Percentiles rank a stretch among this genome's conserved stretches.
Conservation (phyloP, 1,140 invertebrate genomes). For the Meloidogyne hapla region DNA sequence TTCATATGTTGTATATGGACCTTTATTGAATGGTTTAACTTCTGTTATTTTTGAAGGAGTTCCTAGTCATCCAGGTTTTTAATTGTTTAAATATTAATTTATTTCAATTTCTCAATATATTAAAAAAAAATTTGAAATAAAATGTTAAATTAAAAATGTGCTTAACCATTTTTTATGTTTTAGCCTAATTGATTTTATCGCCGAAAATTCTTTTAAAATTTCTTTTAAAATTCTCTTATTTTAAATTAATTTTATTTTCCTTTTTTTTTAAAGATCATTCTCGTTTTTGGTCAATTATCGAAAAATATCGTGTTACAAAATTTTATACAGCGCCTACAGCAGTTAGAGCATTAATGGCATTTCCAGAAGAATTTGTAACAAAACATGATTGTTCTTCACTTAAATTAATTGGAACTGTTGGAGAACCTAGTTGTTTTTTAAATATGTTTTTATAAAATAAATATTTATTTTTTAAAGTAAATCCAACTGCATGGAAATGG, state of each 20-base stretch:
- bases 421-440: slow-evolving; percentile 69
- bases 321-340: slow-evolving; percentile 99
- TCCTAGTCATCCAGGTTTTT: slow-evolving; percentile 71
- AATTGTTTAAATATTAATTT: not conserved
- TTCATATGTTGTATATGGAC: slow-evolving; percentile 91
- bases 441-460: not conserved
- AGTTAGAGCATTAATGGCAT: slow-evolving; percentile 90
- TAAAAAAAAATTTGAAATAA: no score
- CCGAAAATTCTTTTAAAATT: no score
- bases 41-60: slow-evolving; percentile 94
- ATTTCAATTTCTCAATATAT: no score
- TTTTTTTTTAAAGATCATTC: slow-evolving; percentile 65
- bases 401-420: slow-evolving; percentile 85
- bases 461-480: slow-evolving; percentile 76
- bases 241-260: not conserved
- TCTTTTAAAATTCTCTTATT: no score
- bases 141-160: no score
- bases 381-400: slow-evolving; percentile 71
- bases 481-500: slow-evolving; percentile 96
- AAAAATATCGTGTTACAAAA: slow-evolving; percentile 81
- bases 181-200: no score
- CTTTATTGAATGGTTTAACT: slow-evolving; percentile 86
- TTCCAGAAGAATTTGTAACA: slow-evolving; percentile 69
- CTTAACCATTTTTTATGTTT: no score
- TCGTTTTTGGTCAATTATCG: slow-evolving; percentile 85